Conservation (phyloP, 2,797 vertebrate genomes). For the Gambusia yucatana region DNA sequence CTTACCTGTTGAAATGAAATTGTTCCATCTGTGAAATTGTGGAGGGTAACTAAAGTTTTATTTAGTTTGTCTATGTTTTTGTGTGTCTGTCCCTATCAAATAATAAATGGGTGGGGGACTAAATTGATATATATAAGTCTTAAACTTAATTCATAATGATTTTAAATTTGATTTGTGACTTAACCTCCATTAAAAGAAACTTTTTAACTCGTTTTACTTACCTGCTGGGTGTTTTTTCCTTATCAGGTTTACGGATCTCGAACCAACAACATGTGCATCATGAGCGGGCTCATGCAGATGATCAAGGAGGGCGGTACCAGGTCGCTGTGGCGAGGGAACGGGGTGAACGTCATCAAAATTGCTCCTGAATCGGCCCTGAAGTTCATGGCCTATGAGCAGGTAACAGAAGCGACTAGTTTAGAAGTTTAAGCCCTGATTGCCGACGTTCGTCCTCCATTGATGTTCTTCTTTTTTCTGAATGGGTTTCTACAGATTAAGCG, state of each 20-base stretch:
- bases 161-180: no score
- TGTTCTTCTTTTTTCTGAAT: background rate
- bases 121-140: no score
- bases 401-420: conserved; percentile 43
- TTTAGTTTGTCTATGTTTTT: no score
- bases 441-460: background rate
- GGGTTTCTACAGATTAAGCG: conserved; percentile 85
- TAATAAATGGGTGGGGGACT: no score
- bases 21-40: no score
- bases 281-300: conserved; percentile 92
- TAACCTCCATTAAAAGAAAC: background rate
- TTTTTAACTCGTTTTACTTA: background rate
- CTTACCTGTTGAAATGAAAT: no score
- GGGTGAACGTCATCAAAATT: conserved; percentile 94
- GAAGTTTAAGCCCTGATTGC: accelerated
- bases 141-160: no score
- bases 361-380: conserved; percentile 95
- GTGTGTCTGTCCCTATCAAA: no score
- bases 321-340: conserved; percentile 93
- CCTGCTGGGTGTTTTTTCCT: no score
- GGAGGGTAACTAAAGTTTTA: no score
- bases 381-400: conserved; percentile 99
- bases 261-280: conserved; percentile 94
- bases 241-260: conserved; percentile 92
- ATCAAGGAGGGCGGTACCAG: conserved; percentile 90